Conservation (phyloP, 2,888 invertebrate species). For the Litoditis marina region DNA sequence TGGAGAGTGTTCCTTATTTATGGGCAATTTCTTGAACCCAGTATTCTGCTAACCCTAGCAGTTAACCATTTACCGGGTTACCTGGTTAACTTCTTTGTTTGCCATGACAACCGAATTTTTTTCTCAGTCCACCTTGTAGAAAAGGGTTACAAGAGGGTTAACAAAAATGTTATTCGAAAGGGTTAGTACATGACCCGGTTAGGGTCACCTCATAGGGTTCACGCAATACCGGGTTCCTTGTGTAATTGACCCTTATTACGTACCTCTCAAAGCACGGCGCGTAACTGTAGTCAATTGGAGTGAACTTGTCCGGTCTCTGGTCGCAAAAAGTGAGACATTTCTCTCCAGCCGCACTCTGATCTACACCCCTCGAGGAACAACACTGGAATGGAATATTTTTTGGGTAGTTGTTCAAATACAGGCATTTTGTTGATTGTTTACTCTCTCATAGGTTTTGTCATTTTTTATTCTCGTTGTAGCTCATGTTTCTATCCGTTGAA, state of each 20-base stretch:
- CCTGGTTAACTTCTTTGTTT: no score
- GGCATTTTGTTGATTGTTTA: background rate
- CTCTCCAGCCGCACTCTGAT: conserved; percentile 45
- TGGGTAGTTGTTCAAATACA: background rate
- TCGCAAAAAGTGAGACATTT: conserved; percentile 53
- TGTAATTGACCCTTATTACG: no score
- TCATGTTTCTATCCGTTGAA: no score
- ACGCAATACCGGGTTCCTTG: no score
- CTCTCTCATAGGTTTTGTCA: background rate
- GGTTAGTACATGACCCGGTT: no score
- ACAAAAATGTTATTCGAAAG: no score
- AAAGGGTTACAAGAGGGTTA: no score
- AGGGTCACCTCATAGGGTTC: background rate
- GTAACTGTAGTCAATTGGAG: conserved; percentile 49
- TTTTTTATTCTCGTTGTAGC: background rate
- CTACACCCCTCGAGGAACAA: conserved; percentile 36
- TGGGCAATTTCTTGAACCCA: no score
- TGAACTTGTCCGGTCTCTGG: conserved; percentile 49
- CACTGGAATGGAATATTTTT: conserved; percentile 25
- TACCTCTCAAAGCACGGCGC: conserved; percentile 48
- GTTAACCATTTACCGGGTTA: no score
- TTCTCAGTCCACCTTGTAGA: background rate
- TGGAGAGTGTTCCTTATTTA: no score
- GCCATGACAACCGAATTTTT: background rate
- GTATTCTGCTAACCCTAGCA: no score